Conservation (phyloP, 2,888 invertebrate genomes). For the Polymixis lichenea region DNA sequence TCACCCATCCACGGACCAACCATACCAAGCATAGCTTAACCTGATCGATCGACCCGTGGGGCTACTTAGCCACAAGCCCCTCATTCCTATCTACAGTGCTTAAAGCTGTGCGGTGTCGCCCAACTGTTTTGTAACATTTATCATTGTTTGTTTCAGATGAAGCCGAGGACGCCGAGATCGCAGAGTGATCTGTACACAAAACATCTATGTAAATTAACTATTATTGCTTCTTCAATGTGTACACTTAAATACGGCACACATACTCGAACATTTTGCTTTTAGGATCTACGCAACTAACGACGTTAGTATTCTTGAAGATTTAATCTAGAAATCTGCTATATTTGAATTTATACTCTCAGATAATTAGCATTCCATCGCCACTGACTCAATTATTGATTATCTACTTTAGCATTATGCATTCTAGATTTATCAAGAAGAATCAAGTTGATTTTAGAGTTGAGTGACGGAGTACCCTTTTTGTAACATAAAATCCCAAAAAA, state of each 20-base stretch:
- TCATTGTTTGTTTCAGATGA: slow-evolving; percentile 43
- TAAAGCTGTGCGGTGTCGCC: too few relatives aligned
- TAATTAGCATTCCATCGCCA: neutral
- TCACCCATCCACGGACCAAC: too few relatives aligned
- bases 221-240: slow-evolving; percentile 50
- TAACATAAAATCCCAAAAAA: neutral
- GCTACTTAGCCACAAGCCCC: too few relatives aligned
- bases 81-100: too few relatives aligned
- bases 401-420: neutral
- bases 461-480: neutral
- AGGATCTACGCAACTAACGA: neutral
- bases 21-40: too few relatives aligned
- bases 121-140: too few relatives aligned
- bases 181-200: slow-evolving; percentile 37
- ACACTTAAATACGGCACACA: slow-evolving; percentile 30
- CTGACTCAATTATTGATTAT: too few relatives aligned
- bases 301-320: neutral
- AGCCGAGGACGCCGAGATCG: slow-evolving; percentile 51
- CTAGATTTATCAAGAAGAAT: neutral
- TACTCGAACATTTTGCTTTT: slow-evolving; percentile 38
- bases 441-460: neutral
- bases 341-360: neutral
- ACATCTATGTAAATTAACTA: slow-evolving; percentile 22
- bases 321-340: neutral
- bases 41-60: too few relatives aligned